A percentile compares a stretch with the other conserved stretches of the same genome.
These are phyloP conservation scores for Noctua janthina DNA, from an alignment of 2,888 invertebrate species.

Conservation along the genomic window DNA sequence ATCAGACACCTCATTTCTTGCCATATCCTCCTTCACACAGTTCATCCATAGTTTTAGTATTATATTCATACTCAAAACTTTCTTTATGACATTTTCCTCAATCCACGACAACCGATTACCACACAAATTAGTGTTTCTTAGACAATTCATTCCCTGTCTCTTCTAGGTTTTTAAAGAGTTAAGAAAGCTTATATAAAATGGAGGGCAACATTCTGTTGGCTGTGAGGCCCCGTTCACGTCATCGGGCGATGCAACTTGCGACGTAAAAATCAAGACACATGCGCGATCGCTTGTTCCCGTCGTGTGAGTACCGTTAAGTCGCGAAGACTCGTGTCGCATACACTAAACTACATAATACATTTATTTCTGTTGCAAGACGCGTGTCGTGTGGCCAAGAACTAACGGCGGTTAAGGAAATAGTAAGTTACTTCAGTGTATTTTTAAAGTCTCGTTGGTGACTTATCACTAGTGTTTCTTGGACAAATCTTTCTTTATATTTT, in stretches of 20 bases:
- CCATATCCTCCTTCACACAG: too few species aligned
- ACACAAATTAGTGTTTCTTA: too few species aligned
- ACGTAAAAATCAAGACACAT: neutral
- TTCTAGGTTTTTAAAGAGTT: too few species aligned
- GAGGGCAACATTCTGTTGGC: neutral
- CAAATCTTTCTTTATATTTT: conserved; percentile 2
- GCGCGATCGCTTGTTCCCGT: neutral
- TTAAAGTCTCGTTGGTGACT: neutral
- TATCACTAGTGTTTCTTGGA: conserved; percentile 9
- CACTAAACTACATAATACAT: neutral
- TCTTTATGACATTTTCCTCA: too few species aligned
- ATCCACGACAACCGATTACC: too few species aligned
- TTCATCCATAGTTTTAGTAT: too few species aligned
- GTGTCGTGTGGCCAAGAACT: neutral
- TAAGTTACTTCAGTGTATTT: conserved; percentile 20
- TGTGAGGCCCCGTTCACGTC: neutral
- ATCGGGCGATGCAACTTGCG: neutral
- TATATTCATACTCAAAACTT: too few species aligned
- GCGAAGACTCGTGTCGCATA: neutral
- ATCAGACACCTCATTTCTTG: too few species aligned
- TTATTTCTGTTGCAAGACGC: neutral
- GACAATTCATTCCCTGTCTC: too few species aligned
- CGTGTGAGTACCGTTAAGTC: neutral
- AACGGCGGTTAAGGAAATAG: neutral
- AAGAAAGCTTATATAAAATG: too few species aligned